These are phyloP conservation scores for Branchinecta lynchi DNA, from an alignment of 1,140 invertebrate genomes.

Conservation along the genomic window DNA sequence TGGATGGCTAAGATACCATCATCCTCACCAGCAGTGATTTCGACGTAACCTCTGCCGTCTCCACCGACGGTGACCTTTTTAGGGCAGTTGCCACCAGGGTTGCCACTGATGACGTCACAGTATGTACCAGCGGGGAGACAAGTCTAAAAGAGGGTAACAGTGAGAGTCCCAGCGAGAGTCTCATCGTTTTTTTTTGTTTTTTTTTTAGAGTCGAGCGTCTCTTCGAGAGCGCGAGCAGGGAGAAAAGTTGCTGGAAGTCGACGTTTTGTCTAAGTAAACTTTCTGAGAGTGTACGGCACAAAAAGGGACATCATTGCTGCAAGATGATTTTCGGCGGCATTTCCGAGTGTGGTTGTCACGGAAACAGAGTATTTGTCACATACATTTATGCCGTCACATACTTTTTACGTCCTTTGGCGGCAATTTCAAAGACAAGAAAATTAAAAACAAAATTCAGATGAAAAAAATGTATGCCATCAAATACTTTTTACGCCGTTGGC, in stretches of 20 bases:
- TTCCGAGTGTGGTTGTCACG: too few relatives aligned
- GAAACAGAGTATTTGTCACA: too few relatives aligned
- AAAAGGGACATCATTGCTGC: background rate
- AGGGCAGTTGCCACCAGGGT: conserved; percentile 43
- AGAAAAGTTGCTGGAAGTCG: background rate
- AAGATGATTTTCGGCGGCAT: too few relatives aligned
- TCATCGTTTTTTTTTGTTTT: background rate
- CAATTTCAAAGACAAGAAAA: too few relatives aligned
- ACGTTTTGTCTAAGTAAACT: background rate
- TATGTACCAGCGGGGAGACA: conserved; percentile 57
- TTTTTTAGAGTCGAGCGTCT: background rate
- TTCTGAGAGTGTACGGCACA: background rate
- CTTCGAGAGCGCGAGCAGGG: background rate
- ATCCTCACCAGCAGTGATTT: conserved; percentile 38
- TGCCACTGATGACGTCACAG: conserved; percentile 68
- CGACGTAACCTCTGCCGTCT: conserved; percentile 44
- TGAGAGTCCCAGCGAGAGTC: background rate
- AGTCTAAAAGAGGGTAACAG: conserved; percentile 34
- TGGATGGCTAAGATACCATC: conserved; percentile 69
- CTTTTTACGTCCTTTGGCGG: too few relatives aligned
- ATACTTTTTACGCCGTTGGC: too few relatives aligned
- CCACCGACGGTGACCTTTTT: conserved; percentile 51
- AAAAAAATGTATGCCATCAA: too few relatives aligned
- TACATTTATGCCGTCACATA: too few relatives aligned
- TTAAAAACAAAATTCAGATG: too few relatives aligned